Evolutionary conservation across 2,113 vertebrate species (phyloP).

Genomic region (Ctenodactylus gundi): DNA sequence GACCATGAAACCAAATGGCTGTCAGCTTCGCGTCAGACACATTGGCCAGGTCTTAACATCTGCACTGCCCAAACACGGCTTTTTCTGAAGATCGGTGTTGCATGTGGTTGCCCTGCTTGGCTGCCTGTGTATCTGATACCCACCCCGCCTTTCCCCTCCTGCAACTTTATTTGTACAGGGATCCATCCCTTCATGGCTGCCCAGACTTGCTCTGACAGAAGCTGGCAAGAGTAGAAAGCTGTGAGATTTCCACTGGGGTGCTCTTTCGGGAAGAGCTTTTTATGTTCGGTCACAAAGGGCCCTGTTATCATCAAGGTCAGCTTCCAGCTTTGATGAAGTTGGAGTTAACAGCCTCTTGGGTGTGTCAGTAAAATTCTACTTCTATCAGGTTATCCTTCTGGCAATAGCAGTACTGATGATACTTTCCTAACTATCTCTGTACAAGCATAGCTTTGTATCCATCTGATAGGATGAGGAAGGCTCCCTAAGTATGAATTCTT

Average conservation of each 20-base stretch:
- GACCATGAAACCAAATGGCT: not conserved
- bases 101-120: not conserved
- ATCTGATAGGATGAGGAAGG: not conserved
- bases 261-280: not conserved
- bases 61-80: not conserved
- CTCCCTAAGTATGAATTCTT: not conserved
- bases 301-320: not conserved
- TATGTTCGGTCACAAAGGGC: not conserved
- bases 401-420: not conserved
- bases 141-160: constrained; percentile 27
- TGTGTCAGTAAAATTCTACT: not conserved
- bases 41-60: not conserved
- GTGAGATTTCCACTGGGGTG: not conserved
- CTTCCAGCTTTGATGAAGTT: not conserved
- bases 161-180: not conserved
- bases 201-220: constrained; percentile 53
- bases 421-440: not conserved
- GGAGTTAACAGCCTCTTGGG: not conserved
- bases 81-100: not conserved
- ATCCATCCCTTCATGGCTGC: constrained; percentile 27
- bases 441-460: not conserved
- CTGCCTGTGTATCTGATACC: not conserved
- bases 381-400: not conserved
- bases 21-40: not conserved
- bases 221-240: not conserved